These are phyloP conservation scores for Flabesymbios commensalis DNA, from an alignment of 2,888 invertebrate genomes.

Conservation along the genomic window DNA sequence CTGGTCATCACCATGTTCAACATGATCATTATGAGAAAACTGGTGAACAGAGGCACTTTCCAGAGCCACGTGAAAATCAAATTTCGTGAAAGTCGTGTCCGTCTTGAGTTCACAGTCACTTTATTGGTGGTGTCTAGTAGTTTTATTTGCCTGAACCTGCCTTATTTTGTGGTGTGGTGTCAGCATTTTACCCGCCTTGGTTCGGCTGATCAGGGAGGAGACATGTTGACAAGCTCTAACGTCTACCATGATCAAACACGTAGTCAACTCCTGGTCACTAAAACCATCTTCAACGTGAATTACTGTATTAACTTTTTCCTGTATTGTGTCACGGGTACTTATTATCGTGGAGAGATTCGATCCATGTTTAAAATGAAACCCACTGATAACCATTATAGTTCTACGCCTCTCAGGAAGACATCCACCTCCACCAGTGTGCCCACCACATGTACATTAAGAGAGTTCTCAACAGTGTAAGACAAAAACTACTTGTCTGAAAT, in stretches of 20 bases:
- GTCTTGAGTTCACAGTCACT: constrained; percentile 51
- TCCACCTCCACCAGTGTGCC: no score
- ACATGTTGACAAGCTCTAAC: no score
- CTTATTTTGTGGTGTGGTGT: constrained; percentile 52
- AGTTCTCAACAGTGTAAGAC: no score
- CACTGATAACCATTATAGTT: no score
- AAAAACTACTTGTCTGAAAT: no score
- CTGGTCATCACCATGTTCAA: constrained; percentile 40
- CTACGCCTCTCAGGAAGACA: no score
- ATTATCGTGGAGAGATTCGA: constrained; percentile 49
- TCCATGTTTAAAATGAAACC: no score
- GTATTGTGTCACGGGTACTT: constrained; percentile 52
- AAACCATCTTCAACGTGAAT: constrained; percentile 50
- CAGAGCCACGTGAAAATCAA: constrained; percentile 2
- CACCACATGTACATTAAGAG: no score
- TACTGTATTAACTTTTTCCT: constrained; percentile 55
- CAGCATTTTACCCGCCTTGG: no score
- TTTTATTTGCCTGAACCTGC: constrained; percentile 53
- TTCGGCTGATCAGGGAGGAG: no score
- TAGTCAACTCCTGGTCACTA: constrained; percentile 35
- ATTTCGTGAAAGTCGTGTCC: constrained; percentile 17
- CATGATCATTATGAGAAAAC: constrained; percentile 46
- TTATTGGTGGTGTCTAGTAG: constrained; percentile 53
- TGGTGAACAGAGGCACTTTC: constrained; percentile 42
- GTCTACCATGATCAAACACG: no score